Evolutionary conservation across 1,140 invertebrate genomes (phyloP), one percentile per base, ranked within the genome.

Genomic region (Samia ricini): DNA sequence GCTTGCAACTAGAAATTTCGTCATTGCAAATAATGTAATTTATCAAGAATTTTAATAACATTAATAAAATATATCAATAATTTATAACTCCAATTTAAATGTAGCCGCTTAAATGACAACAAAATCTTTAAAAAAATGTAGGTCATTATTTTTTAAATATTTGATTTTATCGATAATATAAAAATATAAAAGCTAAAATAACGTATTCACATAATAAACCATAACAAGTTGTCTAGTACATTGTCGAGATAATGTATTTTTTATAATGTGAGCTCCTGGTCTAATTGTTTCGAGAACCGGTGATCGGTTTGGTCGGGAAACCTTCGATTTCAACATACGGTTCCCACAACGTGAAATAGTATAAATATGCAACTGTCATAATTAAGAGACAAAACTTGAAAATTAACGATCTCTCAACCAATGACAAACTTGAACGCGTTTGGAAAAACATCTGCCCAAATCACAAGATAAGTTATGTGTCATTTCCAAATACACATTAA

Each of bases 341-440:
- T 57, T 57, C 56, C 56, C 56, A 57, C 56, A 36, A 8, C 56
- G 21, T 20, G 21, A 15, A 18, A 19, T 20, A 18, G 8, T 56
- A n/a, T 15, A 52, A 23, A 52, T 52, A 52, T 52, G 20, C 6
- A 33, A 21, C 56, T 33, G 56, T 57, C 56, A 57, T 57, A 57
- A 57, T 57, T 57, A 57, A 36, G 51, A 21, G 51, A 52, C 51
- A 52, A 52, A 42, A 42, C 21, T 52, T 52, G 22, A 23, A 22
- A 52, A 52, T 52, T 52, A 52, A 52, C 51, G 51, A 52, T 52
- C 6, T 15, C 33, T 15, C 1, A 42, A 15, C 33, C 33, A 42
- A 15, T 42, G 33, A 42, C 12, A 42, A 42, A 42, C 7, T 15
- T 42, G 4, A 42, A 42, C 8, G 33, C 12, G n/a, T 42, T 42